phyloP scores from a whole-genome alignment of 2,113 vertebrate species.

The Pachyramphus minor region DNA sequence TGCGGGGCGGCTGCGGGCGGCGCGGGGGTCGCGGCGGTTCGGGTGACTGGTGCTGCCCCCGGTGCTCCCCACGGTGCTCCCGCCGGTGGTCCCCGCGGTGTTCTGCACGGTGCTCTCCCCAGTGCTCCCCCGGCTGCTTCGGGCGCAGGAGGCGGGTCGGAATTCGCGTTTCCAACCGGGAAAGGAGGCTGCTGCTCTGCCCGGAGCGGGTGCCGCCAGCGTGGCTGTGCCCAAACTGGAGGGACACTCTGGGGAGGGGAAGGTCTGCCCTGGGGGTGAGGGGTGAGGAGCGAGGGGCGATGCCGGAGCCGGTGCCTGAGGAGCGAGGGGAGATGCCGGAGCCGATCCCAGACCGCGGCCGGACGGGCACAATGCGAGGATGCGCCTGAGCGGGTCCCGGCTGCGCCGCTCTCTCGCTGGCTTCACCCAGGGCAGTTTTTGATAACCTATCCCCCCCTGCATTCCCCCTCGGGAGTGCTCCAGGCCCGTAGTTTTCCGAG shows the following conservation, averaged over 20 bases:
- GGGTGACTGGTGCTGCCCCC: background rate
- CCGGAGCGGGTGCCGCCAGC: background rate
- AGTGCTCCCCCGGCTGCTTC: background rate
- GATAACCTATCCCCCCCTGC: background rate
- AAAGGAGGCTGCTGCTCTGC: background rate
- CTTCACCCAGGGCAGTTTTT: background rate
- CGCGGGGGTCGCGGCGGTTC: background rate
- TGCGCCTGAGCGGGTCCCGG: background rate
- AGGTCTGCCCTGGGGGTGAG: background rate
- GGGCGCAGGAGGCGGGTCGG: background rate
- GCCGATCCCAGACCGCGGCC: background rate
- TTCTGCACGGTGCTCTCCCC: background rate
- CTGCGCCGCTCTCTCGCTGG: background rate
- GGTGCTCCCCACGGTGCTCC: background rate
- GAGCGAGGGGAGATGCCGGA: background rate
- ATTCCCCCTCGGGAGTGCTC: background rate
- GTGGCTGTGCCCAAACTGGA: background rate
- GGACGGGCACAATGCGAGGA: background rate
- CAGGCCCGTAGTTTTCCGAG: background rate
- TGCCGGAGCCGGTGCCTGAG: background rate
- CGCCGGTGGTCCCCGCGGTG: too few species aligned
- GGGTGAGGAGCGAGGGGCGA: background rate
- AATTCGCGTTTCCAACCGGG: background rate
- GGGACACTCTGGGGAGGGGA: background rate
- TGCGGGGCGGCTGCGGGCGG: background rate